Base-by-base conservation (phyloP, 1,140 invertebrate species). In the Leptinotarsa texana region DNA sequence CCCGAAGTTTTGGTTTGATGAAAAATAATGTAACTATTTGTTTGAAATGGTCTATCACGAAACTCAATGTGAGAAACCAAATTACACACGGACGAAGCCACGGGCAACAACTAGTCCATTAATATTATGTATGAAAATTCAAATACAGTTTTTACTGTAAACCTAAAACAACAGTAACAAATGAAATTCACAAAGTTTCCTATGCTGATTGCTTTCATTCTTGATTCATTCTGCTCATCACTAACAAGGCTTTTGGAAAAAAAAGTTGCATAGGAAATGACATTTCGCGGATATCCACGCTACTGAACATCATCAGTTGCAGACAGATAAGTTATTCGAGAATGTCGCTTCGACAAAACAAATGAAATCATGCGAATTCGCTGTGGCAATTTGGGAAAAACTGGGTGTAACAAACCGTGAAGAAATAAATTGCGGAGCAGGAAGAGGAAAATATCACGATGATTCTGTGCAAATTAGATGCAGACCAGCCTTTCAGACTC, bases 301-400 rank as follows among this genome's bases (percentile, higher is more conserved):
- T 21, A 27, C 63, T 65, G 63, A 24, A 4, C 21, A 15, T 65
- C 63, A 65, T 27, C 17, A 65, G 17, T 65, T 17, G 63, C 24
- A 24, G 63, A 65, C 18, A 22, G 61, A 4, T 3, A 62, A 65
- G n/a, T 17, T 15, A 57, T 57, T 18, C 51, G 24, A 65, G 63
- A 65, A 65, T 49, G 22, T 70, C 42, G 49, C 47, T 8, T 21
- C 21, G 47, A 75, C 67, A 78, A 69, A 69, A 76, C 73, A 66
- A 76, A 69, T 69, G 71, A 72, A 65, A 65, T 65, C 63, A 24
- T 24, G 63, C 18, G 63, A 22, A 65, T 65, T 65, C 22, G 63
- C 63, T 27, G 4, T 65, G 63, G 63, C 63, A 65, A 65, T 65
- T 65, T 65, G 21, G 63, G 21, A 65, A 65, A 65, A 65, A 17